Conservation (phyloP, 2,888 invertebrate genomes). For the Synanthedon tipuliformis region DNA sequence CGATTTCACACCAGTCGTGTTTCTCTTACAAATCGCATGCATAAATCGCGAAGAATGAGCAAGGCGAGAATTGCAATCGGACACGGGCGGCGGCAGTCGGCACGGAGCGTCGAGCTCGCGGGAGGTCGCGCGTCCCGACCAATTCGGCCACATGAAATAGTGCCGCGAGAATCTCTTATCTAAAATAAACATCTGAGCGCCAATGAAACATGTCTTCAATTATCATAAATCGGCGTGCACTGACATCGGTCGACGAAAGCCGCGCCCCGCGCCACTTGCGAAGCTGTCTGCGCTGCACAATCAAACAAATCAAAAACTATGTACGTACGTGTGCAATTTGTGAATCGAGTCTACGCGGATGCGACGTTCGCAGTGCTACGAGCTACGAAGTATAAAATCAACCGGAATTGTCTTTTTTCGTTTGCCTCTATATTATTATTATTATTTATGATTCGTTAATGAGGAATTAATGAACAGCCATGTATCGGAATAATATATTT, state of each 20-base stretch:
- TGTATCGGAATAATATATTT: too few relatives aligned
- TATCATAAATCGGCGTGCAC: slow-evolving; percentile 66
- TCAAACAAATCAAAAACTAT: slow-evolving; percentile 33
- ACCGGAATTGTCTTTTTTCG: too few relatives aligned
- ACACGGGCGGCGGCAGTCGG: slow-evolving; percentile 24
- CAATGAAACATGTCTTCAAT: slow-evolving; percentile 69
- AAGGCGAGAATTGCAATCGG: slow-evolving; percentile 48
- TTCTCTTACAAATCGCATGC: slow-evolving; percentile 43
- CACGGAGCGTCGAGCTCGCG: slow-evolving; percentile 28
- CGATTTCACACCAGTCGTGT: slow-evolving; percentile 45
- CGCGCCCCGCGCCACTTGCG: slow-evolving; percentile 40
- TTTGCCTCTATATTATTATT: too few relatives aligned
- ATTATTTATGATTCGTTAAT: too few relatives aligned
- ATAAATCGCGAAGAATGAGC: slow-evolving; percentile 51
- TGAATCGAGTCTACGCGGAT: too few relatives aligned
- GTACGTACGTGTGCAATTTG: slow-evolving; percentile 3
- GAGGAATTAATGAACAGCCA: too few relatives aligned
- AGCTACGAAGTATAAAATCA: too few relatives aligned
- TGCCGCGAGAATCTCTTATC: slow-evolving; percentile 58
- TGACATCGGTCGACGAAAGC: slow-evolving; percentile 54
- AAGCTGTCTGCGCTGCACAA: slow-evolving; percentile 30
- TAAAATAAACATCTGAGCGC: slow-evolving; percentile 68
- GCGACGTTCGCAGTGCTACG: too few relatives aligned
- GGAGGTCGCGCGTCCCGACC: slow-evolving; percentile 58
- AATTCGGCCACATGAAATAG: slow-evolving; percentile 66